Conservation (phyloP, 2,888 invertebrate genomes). For the Nezara viridula region DNA sequence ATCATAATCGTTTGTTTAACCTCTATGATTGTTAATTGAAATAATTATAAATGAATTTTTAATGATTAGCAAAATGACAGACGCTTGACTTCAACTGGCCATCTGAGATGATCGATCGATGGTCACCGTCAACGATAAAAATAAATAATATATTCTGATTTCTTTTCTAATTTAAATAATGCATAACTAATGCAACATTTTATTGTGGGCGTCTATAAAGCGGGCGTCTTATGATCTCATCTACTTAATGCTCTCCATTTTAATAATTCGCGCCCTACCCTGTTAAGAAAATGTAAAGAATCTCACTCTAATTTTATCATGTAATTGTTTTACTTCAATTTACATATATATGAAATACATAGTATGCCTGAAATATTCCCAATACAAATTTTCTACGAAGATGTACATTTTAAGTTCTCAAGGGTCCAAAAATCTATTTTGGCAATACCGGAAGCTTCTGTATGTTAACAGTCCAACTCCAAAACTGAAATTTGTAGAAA, state of each 20-base stretch:
- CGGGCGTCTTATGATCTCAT: not conserved
- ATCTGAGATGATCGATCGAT: not conserved
- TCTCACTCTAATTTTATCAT: not conserved
- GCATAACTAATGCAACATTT: not conserved
- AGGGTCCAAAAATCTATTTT: too few species aligned
- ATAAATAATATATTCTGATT: not conserved
- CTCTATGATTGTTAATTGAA: not conserved
- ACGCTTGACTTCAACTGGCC: not conserved
- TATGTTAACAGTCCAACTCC: too few species aligned
- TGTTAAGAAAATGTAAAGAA: not conserved
- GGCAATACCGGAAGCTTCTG: too few species aligned
- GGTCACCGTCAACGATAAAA: not conserved
- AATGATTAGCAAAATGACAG: not conserved
- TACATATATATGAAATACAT: too few species aligned
- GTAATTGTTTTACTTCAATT: too few species aligned
- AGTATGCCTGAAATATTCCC: too few species aligned
- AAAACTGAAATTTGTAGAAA: too few species aligned
- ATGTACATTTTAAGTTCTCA: too few species aligned
- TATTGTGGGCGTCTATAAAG: slow-evolving; percentile 14
- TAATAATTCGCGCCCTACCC: not conserved
- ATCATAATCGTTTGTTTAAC: too few species aligned
- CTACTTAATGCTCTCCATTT: not conserved
- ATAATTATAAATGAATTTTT: not conserved
- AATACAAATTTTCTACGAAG: too few species aligned
- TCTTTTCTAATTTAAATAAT: not conserved